Evolutionary conservation across 2,888 invertebrate species (phyloP), one percentile per base, ranked within the genome.

Genomic region (Leptopilina syphax): DNA sequence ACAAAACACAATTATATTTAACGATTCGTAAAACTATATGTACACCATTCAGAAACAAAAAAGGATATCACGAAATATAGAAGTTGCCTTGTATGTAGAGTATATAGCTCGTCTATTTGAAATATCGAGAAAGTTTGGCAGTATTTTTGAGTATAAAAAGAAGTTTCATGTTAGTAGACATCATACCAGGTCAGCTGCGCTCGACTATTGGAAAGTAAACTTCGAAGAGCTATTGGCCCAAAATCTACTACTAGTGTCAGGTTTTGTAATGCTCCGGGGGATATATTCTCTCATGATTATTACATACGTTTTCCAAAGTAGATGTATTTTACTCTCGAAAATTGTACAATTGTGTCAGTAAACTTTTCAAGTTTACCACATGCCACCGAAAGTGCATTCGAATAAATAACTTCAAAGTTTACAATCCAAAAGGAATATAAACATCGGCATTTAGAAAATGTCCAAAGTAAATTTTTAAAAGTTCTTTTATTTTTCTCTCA

Each of bases 241-340:
- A 60, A 27, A 27, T 27, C 81, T 76, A 3, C 50, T 81, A 54
- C 84, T 77, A 83, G 84, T 87, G 86, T 87, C 86, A 87, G 87
- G 86, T 88, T 44, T 50, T 88, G 87, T 86, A 86, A 88, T 86
- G 85, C 83, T 82, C 82, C 83, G n/a, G 65, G 68, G 68, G 83
- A 78, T 83, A 80, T 81, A 73, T 67, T 77, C 24, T 57, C 24
- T 73, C 73, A 73, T 73, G 73, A 34, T 73, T 73, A 73, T 73
- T 73, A 73, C 73, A 73, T 73, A 57, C 73, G 57, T 34, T 73
- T 73, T 27, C 34, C 24, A 47, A 47, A 57, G 54, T 54, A 1
- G 54, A 57, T n/a, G 57, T 57, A 73, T 57, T 57, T 73, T 73
- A 10, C 57, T 10, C 10, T 57, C 34, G 27, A 34, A 70, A 70